Percentiles rank a stretch among this genome's conserved stretches.
Conservation (phyloP, 2,797 vertebrate genomes). For the Coilia nasus region DNA sequence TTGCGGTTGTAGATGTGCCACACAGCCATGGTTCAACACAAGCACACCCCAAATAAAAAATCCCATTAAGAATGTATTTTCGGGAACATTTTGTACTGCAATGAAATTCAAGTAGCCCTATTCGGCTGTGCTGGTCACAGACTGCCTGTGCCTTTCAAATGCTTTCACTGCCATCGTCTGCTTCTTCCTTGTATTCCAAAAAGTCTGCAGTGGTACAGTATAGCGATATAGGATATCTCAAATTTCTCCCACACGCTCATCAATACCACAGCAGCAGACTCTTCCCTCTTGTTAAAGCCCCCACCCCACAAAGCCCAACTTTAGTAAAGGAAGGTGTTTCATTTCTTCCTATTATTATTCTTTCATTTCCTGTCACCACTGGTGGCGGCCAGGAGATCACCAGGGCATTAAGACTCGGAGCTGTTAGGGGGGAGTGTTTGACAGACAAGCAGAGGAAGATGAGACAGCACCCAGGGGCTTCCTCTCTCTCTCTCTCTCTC, state of each 20-base stretch:
- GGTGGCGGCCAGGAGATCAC: neutral
- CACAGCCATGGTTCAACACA: neutral
- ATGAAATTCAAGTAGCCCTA: neutral
- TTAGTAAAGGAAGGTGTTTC: conserved; percentile 13
- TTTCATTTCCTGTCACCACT: neutral
- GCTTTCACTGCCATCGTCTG: neutral
- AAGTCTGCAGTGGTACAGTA: neutral
- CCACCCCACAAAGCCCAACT: neutral
- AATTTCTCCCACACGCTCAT: conserved; percentile 10
- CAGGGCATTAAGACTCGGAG: neutral
- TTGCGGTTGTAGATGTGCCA: neutral
- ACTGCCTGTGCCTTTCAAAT: neutral
- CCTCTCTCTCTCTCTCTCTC: neutral
- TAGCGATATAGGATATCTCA: neutral
- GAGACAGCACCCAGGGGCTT: neutral
- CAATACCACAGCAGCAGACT: neutral
- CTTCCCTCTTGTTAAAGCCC: neutral
- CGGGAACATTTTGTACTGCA: neutral
- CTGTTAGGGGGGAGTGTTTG: neutral
- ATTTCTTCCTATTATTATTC: conserved; percentile 11
- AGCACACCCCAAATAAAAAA: neutral
- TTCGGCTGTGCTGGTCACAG: neutral
- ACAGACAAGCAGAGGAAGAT: neutral
- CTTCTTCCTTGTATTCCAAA: neutral
- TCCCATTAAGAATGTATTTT: conserved; percentile 13